Conservation (phyloP, 2,888 invertebrate species). For the Lydus trimaculatus region DNA sequence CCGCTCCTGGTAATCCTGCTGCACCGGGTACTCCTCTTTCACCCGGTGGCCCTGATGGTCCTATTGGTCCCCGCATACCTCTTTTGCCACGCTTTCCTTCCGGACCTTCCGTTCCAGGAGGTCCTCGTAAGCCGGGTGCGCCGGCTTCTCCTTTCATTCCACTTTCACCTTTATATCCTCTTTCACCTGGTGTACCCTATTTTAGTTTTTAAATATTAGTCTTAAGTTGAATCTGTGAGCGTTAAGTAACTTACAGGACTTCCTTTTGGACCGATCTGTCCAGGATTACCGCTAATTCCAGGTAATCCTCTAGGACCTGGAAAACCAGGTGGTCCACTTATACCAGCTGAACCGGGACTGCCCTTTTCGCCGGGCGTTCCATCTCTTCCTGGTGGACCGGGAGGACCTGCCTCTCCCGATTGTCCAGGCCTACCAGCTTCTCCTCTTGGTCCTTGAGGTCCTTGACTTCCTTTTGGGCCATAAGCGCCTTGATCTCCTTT, state of each 20-base stretch:
- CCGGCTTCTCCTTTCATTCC: conserved; percentile 82
- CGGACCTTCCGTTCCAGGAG: conserved; percentile 76
- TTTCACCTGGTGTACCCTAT: conserved; percentile 79
- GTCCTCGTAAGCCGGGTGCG: conserved; percentile 74
- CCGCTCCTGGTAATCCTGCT: conserved; percentile 76
- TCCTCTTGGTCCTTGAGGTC: conserved; percentile 81
- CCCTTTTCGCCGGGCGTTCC: conserved; percentile 85
- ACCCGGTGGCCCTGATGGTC: conserved; percentile 74
- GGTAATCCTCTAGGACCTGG: conserved; percentile 82
- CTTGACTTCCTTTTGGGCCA: conserved; percentile 83
- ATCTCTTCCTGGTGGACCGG: conserved; percentile 80
- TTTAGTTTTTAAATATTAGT: conserved; percentile 13
- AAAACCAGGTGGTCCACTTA: conserved; percentile 80
- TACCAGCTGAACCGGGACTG: conserved; percentile 74
- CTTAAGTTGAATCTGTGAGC: not conserved
- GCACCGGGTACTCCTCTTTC: conserved; percentile 74
- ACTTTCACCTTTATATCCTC: conserved; percentile 80
- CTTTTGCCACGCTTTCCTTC: conserved; percentile 85
- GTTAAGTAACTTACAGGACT: conserved; percentile 65
- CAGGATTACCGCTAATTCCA: conserved; percentile 76
- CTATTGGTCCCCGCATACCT: conserved; percentile 78
- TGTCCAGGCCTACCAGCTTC: conserved; percentile 82
- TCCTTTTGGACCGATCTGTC: conserved; percentile 78
- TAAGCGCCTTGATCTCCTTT: conserved; percentile 80
- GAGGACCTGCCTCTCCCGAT: conserved; percentile 77